phyloP scores from a whole-genome alignment of 2,888 invertebrate species.

The Parapristionchus giblindavisi region DNA sequence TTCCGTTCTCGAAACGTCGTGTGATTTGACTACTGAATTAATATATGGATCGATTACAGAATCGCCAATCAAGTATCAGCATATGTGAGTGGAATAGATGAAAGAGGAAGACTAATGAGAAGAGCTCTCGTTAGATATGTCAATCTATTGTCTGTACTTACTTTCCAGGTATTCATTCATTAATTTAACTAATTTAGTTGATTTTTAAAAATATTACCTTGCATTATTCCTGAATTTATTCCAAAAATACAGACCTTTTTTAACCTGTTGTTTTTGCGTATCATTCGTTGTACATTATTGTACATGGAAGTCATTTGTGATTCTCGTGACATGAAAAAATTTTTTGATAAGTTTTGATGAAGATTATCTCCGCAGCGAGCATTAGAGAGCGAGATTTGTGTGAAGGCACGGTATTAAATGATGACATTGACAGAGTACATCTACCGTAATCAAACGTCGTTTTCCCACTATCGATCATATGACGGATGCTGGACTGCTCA shows the following conservation, averaged over 20 bases:
- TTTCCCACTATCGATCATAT: slow-evolving; percentile 63
- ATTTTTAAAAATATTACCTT: too few species aligned
- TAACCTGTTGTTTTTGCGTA: too few species aligned
- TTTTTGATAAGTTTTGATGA: too few species aligned
- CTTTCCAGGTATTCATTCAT: slow-evolving; percentile 49
- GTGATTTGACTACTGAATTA: neutral
- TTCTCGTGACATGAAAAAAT: too few species aligned
- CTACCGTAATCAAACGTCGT: slow-evolving; percentile 69
- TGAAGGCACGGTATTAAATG: neutral
- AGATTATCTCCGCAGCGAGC: too few species aligned
- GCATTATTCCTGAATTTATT: too few species aligned
- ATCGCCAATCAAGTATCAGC: slow-evolving; percentile 51
- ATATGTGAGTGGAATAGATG: slow-evolving; percentile 52
- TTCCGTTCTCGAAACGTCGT: too few species aligned
- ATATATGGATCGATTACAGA: slow-evolving; percentile 33
- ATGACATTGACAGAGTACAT: slow-evolving; percentile 61
- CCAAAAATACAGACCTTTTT: too few species aligned
- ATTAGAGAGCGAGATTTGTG: too few species aligned
- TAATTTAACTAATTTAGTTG: too few species aligned
- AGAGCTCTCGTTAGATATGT: slow-evolving; percentile 49
- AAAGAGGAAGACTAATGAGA: slow-evolving; percentile 51
- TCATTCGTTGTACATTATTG: too few species aligned
- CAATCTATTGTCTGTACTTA: slow-evolving; percentile 47
- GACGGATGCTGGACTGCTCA: slow-evolving; percentile 67
- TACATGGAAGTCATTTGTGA: too few species aligned